Percentiles rank a stretch among this genome's conserved stretches.
Evolutionary conservation across 2,888 invertebrate species (phyloP).

Genomic region (Bellardia bayeri): DNA sequence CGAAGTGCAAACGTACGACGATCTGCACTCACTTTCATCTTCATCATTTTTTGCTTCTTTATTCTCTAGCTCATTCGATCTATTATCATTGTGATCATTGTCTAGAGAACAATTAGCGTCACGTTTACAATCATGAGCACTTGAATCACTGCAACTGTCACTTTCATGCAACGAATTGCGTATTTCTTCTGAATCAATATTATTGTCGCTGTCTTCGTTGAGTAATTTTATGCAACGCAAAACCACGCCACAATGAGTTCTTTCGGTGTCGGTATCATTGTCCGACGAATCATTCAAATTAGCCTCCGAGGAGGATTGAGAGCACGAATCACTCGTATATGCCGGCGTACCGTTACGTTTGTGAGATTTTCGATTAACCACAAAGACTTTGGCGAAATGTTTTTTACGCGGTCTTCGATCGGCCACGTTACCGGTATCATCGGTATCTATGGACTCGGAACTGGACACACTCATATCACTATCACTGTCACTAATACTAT

Average conservation of each 20-base stretch:
- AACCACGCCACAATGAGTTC: conserved; percentile 84
- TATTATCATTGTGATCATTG: conserved; percentile 40
- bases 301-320: conserved; percentile 86
- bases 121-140: conserved; percentile 65
- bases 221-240: conserved; percentile 82
- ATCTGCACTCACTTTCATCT: conserved; percentile 79
- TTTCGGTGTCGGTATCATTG: conserved; percentile 86
- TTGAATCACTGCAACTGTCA: conserved; percentile 72
- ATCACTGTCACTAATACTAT: conserved; percentile 75
- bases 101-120: conserved; percentile 46
- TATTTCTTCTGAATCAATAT: conserved; percentile 51
- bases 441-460: conserved; percentile 84
- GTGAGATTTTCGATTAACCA: conserved; percentile 86
- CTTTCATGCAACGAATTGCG: conserved; percentile 71
- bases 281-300: conserved; percentile 87
- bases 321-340: conserved; percentile 86
- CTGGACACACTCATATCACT: conserved; percentile 79
- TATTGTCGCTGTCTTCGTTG: conserved; percentile 71
- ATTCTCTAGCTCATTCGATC: conserved; percentile 42
- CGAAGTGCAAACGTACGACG: conserved; percentile 66
- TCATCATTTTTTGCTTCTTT: conserved; percentile 70
- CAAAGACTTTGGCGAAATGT: conserved; percentile 88
- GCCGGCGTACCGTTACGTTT: conserved; percentile 51
- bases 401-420: conserved; percentile 85
- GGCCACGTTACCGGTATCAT: conserved; percentile 86